These are phyloP conservation scores for Habropoda laboriosa DNA, from an alignment of 1,140 invertebrate species.

Conservation along the genomic window DNA sequence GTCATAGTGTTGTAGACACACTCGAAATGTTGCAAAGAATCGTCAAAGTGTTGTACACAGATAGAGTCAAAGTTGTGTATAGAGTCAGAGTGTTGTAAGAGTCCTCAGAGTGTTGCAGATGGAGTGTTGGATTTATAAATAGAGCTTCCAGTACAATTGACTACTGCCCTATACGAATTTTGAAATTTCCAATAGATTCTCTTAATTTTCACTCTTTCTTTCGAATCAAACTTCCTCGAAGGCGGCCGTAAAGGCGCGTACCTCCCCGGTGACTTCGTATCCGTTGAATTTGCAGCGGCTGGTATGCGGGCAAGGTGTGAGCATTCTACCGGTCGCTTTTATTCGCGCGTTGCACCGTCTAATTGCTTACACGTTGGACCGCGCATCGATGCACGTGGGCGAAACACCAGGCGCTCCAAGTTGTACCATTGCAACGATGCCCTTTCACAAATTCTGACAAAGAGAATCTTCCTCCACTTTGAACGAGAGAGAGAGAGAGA, in stretches of 20 bases:
- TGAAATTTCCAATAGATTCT: no score
- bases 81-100: no score
- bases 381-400: conserved; percentile 55
- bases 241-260: conserved; percentile 5
- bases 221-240: neutral
- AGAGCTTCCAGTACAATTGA: no score
- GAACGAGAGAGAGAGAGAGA: no score
- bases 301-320: conserved; percentile 49
- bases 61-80: no score
- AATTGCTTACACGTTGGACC: conserved; percentile 58
- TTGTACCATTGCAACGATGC: conserved; percentile 40
- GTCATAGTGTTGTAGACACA: no score
- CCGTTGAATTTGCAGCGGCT: conserved; percentile 42
- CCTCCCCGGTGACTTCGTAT: neutral
- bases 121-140: no score
- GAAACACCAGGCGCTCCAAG: conserved; percentile 38
- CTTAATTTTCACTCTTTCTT: conserved; percentile 18
- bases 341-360: conserved; percentile 57
- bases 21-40: no score
- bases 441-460: conserved; percentile 14
- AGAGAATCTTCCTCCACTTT: neutral
- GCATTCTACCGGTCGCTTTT: conserved; percentile 48
- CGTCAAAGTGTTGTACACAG: no score
- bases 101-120: no score
- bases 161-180: no score